A percentile compares a stretch with the other conserved stretches of the same genome.
Evolutionary conservation across 1,140 invertebrate species (phyloP).

Genomic region (Pygmarrhopalites habei): DNA sequence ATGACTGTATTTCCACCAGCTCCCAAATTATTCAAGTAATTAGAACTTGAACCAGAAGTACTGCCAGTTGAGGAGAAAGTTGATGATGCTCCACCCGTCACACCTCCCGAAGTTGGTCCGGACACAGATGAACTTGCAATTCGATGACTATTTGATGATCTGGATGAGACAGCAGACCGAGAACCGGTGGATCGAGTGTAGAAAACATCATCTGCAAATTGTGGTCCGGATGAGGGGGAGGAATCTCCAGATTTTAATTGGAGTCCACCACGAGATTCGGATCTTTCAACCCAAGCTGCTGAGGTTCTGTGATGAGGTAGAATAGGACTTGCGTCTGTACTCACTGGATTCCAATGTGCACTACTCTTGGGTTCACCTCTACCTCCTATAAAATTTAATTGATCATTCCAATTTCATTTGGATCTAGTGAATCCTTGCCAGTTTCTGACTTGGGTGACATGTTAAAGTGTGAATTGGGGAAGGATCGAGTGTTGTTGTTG

Average conservation of each 20-base stretch:
- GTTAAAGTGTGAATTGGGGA: no score
- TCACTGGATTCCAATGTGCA: not conserved
- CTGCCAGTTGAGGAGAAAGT: not conserved
- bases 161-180: not conserved
- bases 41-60: constrained; percentile 15
- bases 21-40: constrained; percentile 5
- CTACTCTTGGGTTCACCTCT: constrained; percentile 26
- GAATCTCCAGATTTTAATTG: constrained; percentile 37
- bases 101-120: not conserved
- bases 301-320: constrained; percentile 30
- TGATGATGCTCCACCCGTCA: constrained; percentile 11
- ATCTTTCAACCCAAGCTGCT: constrained; percentile 35
- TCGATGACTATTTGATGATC: not conserved
- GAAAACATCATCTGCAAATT: constrained; percentile 25
- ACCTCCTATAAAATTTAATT: constrained; percentile 27
- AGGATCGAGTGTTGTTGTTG: no score
- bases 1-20: constrained; percentile 12
- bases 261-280: constrained; percentile 7
- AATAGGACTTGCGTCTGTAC: not conserved
- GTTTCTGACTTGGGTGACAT: no score
- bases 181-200: constrained; percentile 17
- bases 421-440: not conserved
- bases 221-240: constrained; percentile 6
- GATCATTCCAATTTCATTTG: not conserved
- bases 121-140: not conserved